Percentiles rank a stretch among this genome's conserved stretches.
These are phyloP conservation scores for Urocolius indicus DNA, from an alignment of 2,113 vertebrate genomes.

Conservation along the genomic window DNA sequence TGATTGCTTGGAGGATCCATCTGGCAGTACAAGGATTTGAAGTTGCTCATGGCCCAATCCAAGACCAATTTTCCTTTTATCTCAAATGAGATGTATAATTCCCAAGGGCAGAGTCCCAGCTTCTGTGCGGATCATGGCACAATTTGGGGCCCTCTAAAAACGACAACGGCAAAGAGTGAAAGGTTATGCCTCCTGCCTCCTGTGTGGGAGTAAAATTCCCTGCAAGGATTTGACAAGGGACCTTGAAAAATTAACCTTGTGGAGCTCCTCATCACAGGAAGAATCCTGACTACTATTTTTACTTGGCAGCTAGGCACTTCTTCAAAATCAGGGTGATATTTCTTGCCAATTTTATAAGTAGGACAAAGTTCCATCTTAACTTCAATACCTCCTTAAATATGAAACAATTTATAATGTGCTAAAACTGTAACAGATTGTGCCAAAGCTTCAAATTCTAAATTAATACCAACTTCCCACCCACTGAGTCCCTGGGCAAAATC, in stretches of 20 bases:
- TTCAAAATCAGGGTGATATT: background rate
- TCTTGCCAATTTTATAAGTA: conserved; percentile 24
- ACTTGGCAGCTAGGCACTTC: background rate
- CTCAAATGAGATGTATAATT: background rate
- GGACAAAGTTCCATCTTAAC: conserved; percentile 41
- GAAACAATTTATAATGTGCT: conserved; percentile 3
- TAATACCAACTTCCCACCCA: conserved; percentile 55
- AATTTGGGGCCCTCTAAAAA: background rate
- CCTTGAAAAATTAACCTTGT: conserved; percentile 27
- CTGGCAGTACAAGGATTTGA: background rate
- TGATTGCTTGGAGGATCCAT: background rate
- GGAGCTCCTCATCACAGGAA: background rate
- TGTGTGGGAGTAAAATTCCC: background rate
- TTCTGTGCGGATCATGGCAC: background rate
- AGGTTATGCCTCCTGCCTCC: background rate
- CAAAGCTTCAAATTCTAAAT: conserved; percentile 58
- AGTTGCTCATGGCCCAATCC: background rate
- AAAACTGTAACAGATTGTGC: conserved; percentile 44
- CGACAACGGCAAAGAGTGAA: background rate
- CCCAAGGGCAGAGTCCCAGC: background rate
- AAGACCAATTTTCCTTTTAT: background rate
- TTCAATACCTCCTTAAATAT: conserved; percentile 49
- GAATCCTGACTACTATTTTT: conserved; percentile 8
- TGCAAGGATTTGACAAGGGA: background rate
- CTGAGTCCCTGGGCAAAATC: conserved; percentile 42